These are phyloP conservation scores for Hepsetus odoe DNA, from an alignment of 2,113 vertebrate genomes.

Conservation along the genomic window DNA sequence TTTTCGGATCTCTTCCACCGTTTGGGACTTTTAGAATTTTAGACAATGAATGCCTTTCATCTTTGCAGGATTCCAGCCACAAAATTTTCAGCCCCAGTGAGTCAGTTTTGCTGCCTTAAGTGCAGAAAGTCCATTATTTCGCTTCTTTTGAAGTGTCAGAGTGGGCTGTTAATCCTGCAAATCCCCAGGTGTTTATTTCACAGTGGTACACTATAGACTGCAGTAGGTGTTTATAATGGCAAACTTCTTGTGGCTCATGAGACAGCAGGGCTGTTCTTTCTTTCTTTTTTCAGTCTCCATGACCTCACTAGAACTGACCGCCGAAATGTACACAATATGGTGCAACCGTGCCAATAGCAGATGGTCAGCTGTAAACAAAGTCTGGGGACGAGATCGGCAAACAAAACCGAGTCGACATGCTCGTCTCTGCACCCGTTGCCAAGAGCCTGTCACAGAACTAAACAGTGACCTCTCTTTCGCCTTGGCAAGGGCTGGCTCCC, in stretches of 20 bases:
- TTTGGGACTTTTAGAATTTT: background rate
- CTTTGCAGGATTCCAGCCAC: background rate
- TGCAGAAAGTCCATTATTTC: conserved; percentile 2
- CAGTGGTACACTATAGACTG: background rate
- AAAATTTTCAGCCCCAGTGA: background rate
- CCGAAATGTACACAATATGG: conserved; percentile 40
- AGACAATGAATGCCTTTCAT: background rate
- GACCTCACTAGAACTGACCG: conserved; percentile 46
- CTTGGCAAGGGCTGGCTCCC: conserved; percentile 1
- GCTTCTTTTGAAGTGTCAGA: conserved; percentile 1
- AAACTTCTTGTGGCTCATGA: conserved; percentile 17
- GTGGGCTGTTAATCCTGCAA: background rate
- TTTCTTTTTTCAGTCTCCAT: conserved; percentile 11
- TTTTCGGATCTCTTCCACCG: background rate
- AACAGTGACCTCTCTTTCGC: conserved; percentile 17
- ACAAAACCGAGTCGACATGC: conserved; percentile 16
- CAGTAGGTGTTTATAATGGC: conserved; percentile 10
- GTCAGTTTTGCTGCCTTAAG: background rate
- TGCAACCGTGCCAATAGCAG: conserved; percentile 44
- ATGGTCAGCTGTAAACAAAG: conserved; percentile 58
- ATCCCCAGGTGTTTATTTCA: conserved; percentile 8
- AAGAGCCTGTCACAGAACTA: conserved; percentile 24
- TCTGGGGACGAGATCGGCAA: conserved; percentile 27
- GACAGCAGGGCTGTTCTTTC: background rate
- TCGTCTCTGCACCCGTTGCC: conserved; percentile 22